Evolutionary conservation across 2,113 vertebrate species (phyloP).

Genomic region (Pterocles gutturalis): DNA sequence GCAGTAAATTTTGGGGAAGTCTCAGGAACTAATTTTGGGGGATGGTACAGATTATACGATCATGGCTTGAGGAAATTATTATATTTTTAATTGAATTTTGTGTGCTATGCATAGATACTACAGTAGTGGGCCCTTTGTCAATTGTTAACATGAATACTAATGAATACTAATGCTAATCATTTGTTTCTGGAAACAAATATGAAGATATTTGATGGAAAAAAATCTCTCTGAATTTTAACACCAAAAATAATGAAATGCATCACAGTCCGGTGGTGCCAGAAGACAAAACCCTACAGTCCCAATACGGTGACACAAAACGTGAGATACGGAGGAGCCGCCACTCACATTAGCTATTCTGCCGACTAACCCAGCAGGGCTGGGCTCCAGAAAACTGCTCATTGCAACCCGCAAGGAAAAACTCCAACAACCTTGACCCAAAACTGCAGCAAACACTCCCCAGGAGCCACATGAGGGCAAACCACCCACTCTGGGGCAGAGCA

Average conservation of each 20-base stretch:
- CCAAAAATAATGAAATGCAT: constrained; percentile 2
- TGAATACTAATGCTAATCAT: constrained; percentile 70
- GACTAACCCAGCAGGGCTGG: rapidly evolving
- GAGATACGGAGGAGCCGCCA: background rate
- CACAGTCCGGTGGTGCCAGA: background rate
- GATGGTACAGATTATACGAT: constrained; percentile 35
- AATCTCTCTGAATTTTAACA: constrained; percentile 25
- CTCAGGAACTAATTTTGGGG: constrained; percentile 9
- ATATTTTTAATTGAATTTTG: constrained; percentile 71
- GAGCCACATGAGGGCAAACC: background rate
- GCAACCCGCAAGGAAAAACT: background rate
- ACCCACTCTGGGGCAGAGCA: rapidly evolving
- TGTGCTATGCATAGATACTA: constrained; percentile 53
- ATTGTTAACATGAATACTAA: constrained; percentile 68
- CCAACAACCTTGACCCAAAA: background rate
- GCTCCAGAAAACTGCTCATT: background rate
- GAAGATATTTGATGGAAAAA: constrained; percentile 38
- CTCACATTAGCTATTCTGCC: rapidly evolving
- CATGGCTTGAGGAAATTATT: constrained; percentile 67
- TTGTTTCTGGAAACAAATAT: constrained; percentile 71
- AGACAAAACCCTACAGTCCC: background rate
- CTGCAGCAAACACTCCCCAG: rapidly evolving
- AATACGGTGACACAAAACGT: background rate
- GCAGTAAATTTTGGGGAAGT: background rate
- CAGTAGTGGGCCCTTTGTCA: constrained; percentile 64